Evolutionary conservation across 1,140 invertebrate species (phyloP).

Genomic region (Ceratitis capitata): DNA sequence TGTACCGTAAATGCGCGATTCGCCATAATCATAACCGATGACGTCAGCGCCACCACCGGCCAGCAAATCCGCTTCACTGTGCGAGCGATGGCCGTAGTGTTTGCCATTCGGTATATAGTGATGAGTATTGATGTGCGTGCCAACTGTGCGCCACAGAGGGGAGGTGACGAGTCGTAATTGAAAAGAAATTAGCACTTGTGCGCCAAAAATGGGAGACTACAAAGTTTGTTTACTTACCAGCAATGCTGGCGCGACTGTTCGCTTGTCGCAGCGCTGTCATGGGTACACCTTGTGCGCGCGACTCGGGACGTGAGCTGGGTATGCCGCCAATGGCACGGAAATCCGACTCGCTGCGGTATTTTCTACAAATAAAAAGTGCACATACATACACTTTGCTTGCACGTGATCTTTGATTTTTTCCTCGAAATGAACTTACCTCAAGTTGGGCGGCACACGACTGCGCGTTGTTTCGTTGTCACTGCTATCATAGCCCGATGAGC

Average conservation of each 20-base stretch:
- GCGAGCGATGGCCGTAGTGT: slow-evolving; percentile 63
- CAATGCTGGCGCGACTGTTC: slow-evolving; percentile 63
- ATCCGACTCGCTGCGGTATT: slow-evolving; percentile 83
- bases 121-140: slow-evolving; percentile 48
- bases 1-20: slow-evolving; percentile 57
- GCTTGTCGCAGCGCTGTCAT: slow-evolving; percentile 59
- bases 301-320: slow-evolving; percentile 61
- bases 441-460: slow-evolving; percentile 70
- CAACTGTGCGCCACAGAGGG: not conserved
- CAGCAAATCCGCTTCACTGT: slow-evolving; percentile 63
- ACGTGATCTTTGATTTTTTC: not conserved
- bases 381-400: not conserved
- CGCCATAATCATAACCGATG: slow-evolving; percentile 44
- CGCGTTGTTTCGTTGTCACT: slow-evolving; percentile 75
- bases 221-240: slow-evolving; percentile 44
- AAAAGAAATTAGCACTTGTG: not conserved
- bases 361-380: slow-evolving; percentile 64
- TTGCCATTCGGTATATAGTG: slow-evolving; percentile 57
- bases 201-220: not conserved
- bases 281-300: slow-evolving; percentile 55
- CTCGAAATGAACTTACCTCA: slow-evolving; percentile 42
- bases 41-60: slow-evolving; percentile 47
- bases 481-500: slow-evolving; percentile 89
- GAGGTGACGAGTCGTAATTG: not conserved
- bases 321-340: slow-evolving; percentile 71